These are phyloP conservation scores for Lacerta agilis DNA, from an alignment of 2,797 vertebrate species.

Conservation along the genomic window DNA sequence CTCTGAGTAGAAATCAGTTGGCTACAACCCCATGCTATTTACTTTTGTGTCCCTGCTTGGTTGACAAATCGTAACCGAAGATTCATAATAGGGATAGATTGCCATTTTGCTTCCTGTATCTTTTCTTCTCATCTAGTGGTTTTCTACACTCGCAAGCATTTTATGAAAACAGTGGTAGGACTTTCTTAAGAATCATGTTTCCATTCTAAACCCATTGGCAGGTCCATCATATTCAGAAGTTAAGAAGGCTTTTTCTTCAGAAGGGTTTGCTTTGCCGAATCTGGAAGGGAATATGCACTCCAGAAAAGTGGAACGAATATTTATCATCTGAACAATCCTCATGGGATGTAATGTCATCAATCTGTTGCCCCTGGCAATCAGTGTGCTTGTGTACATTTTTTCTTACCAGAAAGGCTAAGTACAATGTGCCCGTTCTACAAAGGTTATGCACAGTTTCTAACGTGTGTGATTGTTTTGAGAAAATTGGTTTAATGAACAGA, in stretches of 20 bases:
- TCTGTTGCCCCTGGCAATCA: background rate
- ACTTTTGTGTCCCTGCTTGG: no score
- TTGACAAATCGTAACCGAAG: no score
- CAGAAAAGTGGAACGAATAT: background rate
- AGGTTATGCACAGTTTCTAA: background rate
- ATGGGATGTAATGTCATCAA: background rate
- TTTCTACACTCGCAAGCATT: no score
- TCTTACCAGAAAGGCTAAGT: background rate
- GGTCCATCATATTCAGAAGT: no score
- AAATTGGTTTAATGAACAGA: slow-evolving; percentile 9
- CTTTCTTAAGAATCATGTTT: no score
- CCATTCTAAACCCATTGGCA: no score
- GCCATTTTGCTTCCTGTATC: no score
- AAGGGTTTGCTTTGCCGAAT: background rate
- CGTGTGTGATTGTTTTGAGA: slow-evolving; percentile 24
- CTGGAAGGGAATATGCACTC: background rate
- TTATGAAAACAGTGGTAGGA: no score
- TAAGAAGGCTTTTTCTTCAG: background rate
- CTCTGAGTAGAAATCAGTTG: no score
- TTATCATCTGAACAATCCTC: background rate
- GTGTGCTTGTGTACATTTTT: background rate
- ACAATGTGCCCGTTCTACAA: slow-evolving; percentile 8
- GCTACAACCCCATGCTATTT: no score
- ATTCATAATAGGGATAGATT: no score
- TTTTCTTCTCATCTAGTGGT: no score